Percentiles rank a stretch among this genome's conserved stretches.
These are phyloP conservation scores for Marisa cornuarietis DNA, from an alignment of 1,140 invertebrate genomes.

Conservation along the genomic window DNA sequence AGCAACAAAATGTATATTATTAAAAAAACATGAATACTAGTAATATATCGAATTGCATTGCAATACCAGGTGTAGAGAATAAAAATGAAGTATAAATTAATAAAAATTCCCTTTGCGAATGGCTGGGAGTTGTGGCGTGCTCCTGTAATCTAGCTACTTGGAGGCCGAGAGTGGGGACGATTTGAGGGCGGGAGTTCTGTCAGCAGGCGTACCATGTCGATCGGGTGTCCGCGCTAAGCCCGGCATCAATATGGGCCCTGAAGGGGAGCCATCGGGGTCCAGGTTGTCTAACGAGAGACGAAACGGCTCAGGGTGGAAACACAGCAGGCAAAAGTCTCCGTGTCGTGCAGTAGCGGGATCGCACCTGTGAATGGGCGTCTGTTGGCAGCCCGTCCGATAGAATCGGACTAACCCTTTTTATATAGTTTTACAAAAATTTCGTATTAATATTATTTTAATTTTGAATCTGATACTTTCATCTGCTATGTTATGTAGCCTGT, in stretches of 20 bases:
- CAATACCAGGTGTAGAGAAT: too few species aligned
- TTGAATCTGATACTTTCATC: too few species aligned
- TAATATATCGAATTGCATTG: too few species aligned
- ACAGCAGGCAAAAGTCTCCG: slow-evolving; percentile 96
- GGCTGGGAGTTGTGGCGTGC: slow-evolving; percentile 69
- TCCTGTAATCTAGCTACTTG: slow-evolving; percentile 95
- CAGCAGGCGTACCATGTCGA: slow-evolving; percentile 68
- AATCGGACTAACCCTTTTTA: slow-evolving; percentile 83
- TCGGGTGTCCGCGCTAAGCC: slow-evolving; percentile 75
- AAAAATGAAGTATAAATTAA: too few species aligned
- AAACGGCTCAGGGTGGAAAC: slow-evolving; percentile 96
- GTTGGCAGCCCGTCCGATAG: slow-evolving; percentile 84
- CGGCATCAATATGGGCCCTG: slow-evolving; percentile 88
- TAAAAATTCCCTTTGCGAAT: background rate
- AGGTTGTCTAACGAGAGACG: slow-evolving; percentile 92
- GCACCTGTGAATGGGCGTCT: slow-evolving; percentile 90
- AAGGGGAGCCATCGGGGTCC: slow-evolving; percentile 80
- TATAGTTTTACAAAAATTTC: background rate
- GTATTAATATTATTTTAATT: too few species aligned
- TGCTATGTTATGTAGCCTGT: too few species aligned
- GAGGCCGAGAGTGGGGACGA: slow-evolving; percentile 85
- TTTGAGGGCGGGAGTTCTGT: slow-evolving; percentile 80
- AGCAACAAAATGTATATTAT: too few species aligned
- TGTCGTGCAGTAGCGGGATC: slow-evolving; percentile 96
- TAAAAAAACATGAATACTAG: too few species aligned